Base-by-base conservation (phyloP, 1,140 invertebrate genomes). In the Bombyx mori region DNA sequence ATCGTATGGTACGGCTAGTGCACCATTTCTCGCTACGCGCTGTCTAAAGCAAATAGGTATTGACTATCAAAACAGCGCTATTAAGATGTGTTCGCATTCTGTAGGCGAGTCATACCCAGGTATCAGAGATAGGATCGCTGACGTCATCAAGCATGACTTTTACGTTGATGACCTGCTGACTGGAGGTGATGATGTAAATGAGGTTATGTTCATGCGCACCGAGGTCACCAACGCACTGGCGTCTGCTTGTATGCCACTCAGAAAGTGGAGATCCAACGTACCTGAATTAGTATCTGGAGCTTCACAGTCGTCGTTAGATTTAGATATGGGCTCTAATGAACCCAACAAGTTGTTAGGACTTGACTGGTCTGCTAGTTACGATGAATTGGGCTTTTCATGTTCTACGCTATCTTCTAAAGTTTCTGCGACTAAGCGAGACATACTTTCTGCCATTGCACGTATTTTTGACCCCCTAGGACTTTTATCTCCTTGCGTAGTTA, bases 101-200 rank as follows among this genome's bases (percentile, higher is more conserved):
- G n/a, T n/a, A n/a, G n/a, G n/a, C n/a, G n/a, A n/a, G n/a, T n/a
- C n/a, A n/a, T n/a, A n/a, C n/a, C n/a, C n/a, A n/a, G n/a, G n/a
- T n/a, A n/a, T n/a, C n/a, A n/a, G n/a, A n/a, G n/a, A n/a, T n/a
- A n/a, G n/a, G n/a, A n/a, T n/a, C n/a, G n/a, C n/a, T n/a, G n/a
- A n/a, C n/a, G n/a, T n/a, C n/a, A n/a, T n/a, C n/a, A n/a, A n/a
- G n/a, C n/a, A n/a, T n/a, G n/a, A n/a, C n/a, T n/a, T n/a, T n/a
- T n/a, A n/a, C n/a, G n/a, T 89, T 6, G 88, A 90, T 59, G 85
- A 90, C 62, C 46, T 86, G 1, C 49, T 89, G 3, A 70, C 66
- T 3, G 83, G 87, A 42, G 71, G 68, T 9, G 57, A 77, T 58
- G 49, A 56, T 10, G 42, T 73, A 7, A 48, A 69, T 53, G 57